Evolutionary conservation across 2,797 vertebrate species (phyloP).

Genomic region (Manis pentadactyla): DNA sequence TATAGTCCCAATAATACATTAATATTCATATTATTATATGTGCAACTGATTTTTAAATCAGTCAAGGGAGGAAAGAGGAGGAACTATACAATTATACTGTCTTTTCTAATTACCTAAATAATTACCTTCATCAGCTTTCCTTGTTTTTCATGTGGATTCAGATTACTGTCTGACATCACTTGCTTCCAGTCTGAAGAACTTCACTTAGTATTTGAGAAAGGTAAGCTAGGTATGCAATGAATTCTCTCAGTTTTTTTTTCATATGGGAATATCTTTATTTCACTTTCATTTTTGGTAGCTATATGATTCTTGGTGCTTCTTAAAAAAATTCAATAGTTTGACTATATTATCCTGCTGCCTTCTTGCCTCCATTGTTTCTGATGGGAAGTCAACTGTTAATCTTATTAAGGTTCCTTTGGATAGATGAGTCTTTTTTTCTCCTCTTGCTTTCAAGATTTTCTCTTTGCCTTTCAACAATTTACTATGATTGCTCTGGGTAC

Average conservation of each 20-base stretch:
- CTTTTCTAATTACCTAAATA: slow-evolving; percentile 53
- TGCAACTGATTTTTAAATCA: slow-evolving; percentile 63
- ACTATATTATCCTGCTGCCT: background rate
- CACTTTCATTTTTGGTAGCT: background rate
- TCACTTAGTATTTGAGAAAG: slow-evolving; percentile 50
- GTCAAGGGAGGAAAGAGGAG: slow-evolving; percentile 41
- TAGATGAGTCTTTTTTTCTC: background rate
- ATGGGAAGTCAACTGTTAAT: slow-evolving; percentile 33
- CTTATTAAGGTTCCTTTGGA: background rate
- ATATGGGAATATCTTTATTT: slow-evolving; percentile 21
- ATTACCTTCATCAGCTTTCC: slow-evolving; percentile 13
- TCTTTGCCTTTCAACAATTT: slow-evolving; percentile 24
- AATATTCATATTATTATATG: slow-evolving; percentile 43
- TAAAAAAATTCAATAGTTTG: background rate
- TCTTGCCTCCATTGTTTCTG: background rate
- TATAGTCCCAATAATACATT: slow-evolving; percentile 10
- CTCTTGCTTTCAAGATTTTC: slow-evolving; percentile 35
- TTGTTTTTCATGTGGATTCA: slow-evolving; percentile 39
- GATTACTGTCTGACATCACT: slow-evolving; percentile 25
- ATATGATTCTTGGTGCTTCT: background rate
- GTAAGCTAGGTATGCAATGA: background rate
- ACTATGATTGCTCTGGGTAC: background rate
- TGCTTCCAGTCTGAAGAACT: slow-evolving; percentile 51
- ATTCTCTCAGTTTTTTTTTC: background rate
- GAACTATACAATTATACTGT: slow-evolving; percentile 50